Base-by-base conservation (phyloP, 2,797 vertebrate species). In the Propithecus deckenii region DNA sequence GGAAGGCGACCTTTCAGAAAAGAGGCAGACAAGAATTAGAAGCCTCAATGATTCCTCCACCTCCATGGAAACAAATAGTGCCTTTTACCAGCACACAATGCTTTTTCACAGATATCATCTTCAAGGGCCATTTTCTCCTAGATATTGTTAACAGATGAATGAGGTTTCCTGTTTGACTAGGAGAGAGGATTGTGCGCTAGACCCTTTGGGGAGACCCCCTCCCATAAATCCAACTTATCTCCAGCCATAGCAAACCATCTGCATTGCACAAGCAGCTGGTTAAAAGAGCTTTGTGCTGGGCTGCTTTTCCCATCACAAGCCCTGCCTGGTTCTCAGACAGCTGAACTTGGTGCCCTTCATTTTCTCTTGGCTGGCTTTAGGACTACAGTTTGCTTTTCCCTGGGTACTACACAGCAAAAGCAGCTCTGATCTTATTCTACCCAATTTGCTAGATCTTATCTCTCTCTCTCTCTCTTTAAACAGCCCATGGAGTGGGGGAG, bases 81-180 rank as follows among this genome's bases (percentile, higher is more conserved):
- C 80, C 94, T 95, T 96, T 98, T 25, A 95, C 46, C 0, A 38
- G 50, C 13, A 6, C 72, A 96, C 95, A 97, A 90, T 88, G 92
- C 79, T 28, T 84, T 67, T 86, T 75, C 84, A 89, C 87, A 92
- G 96, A 97, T 96, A 97, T 38, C 88, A 94, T 96, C 85, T 93
- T 95, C 90, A 90, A 96, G 94, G 71, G 90, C 92, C 87, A 69
- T 96, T 97, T 98, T 97, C 96, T 95, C 86, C 93, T 92, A 89
- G 86, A 50, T 74, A 79, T 28, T 93, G 92, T 97, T 94, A 88
- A 89, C 63, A 69, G 94, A 96, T 97, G 97, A 98, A 97, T 90
- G 89, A 89, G 65, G 76, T 92, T 90, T 96, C 95, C 92, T 84
- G 10, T 97, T 94, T 85, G 95, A 52, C 93, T 48, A 74, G 85